phyloP scores from a whole-genome alignment of 2,888 invertebrate species.

The Plagodis dolabraria region DNA sequence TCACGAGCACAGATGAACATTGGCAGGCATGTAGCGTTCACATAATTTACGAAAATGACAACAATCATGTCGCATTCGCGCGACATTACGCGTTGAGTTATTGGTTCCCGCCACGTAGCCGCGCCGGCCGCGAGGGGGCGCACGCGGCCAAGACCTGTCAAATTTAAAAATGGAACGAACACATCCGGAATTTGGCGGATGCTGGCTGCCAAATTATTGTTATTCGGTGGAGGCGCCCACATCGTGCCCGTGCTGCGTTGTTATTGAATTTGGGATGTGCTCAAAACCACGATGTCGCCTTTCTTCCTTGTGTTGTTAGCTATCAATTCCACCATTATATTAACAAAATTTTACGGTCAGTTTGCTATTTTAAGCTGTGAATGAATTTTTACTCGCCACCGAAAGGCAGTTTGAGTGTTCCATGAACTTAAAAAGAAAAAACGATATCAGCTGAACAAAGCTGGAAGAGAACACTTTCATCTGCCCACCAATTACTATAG shows the following conservation, averaged over 20 bases:
- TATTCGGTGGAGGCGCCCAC: constrained; percentile 70
- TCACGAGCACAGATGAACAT: constrained; percentile 76
- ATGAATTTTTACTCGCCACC: constrained; percentile 9
- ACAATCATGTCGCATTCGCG: constrained; percentile 75
- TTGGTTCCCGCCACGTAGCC: constrained; percentile 48
- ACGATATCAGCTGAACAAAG: constrained; percentile 24
- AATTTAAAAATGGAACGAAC: constrained; percentile 83
- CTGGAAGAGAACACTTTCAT: constrained; percentile 31
- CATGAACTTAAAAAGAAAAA: constrained; percentile 26
- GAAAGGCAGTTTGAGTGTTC: constrained; percentile 5
- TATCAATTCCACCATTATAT: constrained; percentile 44
- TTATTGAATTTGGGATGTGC: constrained; percentile 79
- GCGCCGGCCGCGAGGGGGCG: constrained; percentile 37
- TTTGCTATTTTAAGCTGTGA: constrained; percentile 36
- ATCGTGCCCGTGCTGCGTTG: constrained; percentile 60
- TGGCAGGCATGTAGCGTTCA: constrained; percentile 72
- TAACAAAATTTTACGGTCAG: constrained; percentile 32
- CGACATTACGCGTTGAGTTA: constrained; percentile 77
- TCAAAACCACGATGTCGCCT: constrained; percentile 55
- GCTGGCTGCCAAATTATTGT: constrained; percentile 81
- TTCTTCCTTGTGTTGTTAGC: constrained; percentile 42
- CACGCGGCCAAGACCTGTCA: constrained; percentile 71
- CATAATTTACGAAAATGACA: constrained; percentile 81
- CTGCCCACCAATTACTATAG: constrained; percentile 41
- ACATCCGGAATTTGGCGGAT: constrained; percentile 78